Base-by-base conservation (phyloP, 1,140 invertebrate genomes). In the Calosoma granatense region DNA sequence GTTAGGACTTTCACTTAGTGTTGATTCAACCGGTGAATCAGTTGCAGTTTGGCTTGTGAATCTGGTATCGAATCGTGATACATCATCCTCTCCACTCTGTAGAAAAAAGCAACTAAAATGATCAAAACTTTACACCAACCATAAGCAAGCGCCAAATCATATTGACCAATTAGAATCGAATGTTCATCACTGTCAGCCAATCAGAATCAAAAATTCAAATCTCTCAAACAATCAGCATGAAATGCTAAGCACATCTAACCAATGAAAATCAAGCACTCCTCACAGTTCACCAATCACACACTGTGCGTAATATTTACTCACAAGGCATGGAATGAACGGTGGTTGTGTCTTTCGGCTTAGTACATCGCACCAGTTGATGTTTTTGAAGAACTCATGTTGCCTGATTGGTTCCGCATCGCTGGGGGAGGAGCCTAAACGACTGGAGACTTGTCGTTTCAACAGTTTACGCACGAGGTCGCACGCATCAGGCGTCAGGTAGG, bases 21-120 rank as follows among this genome's bases (percentile, higher is more conserved):
- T 90, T 54, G 90, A 89, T 70, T 98, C 95, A 72, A 96, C 96
- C 14, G 97, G 97, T 22, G 94, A 98, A 77, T 99, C 97, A 23
- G 99, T 90, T 14, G 97, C 94, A 36, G 94, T 93, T 74, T 97
- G 93, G 69, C 86, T 86, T 12, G 97, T 99, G 73, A 99, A 99
- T 74, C 95, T 93, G 56, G 91, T 93, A 73, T 99, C 97, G 75
- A 99, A 99, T 68, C 98, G 93, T 52, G 94, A 97, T 0, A 94
- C 92, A 77, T 99, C 97, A 70, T 98, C 96, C 65, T 96, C 94
- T 74, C 90, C 86, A 63, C 82, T 81, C 91, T 94, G 67, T 60
- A 81, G 78, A 60, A 64, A 64, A 62, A 15, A 51, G 2, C 51
- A 14, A 9, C 11, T 22, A 17, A 53, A 3, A 9, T 20, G 6